Evolutionary conservation across 1,140 invertebrate genomes (phyloP).

Genomic region (Drosophila nikananu): DNA sequence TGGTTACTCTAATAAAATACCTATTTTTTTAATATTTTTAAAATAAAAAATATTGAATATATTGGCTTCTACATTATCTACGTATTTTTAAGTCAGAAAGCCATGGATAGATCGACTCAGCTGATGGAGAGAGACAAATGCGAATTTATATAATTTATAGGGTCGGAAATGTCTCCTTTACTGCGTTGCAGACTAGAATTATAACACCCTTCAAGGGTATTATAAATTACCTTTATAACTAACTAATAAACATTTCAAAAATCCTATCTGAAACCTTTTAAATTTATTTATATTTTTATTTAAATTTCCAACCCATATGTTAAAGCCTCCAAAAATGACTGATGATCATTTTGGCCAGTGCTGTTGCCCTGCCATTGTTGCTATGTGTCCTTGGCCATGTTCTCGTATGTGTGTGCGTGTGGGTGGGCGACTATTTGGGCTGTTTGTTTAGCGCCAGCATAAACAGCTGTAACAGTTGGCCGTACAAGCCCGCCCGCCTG

Average conservation of each 20-base stretch:
- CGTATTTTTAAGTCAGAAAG: background rate
- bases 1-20: background rate
- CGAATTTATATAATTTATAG: too few species aligned
- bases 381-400: slow-evolving; percentile 40
- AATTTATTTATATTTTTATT: background rate
- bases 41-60: background rate
- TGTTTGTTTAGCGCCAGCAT: slow-evolving; percentile 76
- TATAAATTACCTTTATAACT: too few species aligned
- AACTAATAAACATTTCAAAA: too few species aligned
- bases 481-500: slow-evolving; percentile 46
- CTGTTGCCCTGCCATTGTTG: background rate
- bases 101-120: too few species aligned
- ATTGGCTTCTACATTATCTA: accelerated
- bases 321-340: background rate
- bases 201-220: too few species aligned
- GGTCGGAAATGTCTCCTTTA: too few species aligned
- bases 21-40: background rate
- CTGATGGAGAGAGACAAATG: too few species aligned
- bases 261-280: too few species aligned
- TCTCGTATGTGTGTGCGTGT: slow-evolving; percentile 10
- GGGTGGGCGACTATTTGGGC: slow-evolving; percentile 39
- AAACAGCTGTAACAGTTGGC: slow-evolving; percentile 80
- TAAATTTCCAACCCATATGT: background rate
- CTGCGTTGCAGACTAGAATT: too few species aligned
- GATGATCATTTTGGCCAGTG: background rate